A percentile compares a stretch with the other conserved stretches of the same genome.
phyloP scores from a whole-genome alignment of 2,113 vertebrate species.

The Pseudopipra pipra region DNA sequence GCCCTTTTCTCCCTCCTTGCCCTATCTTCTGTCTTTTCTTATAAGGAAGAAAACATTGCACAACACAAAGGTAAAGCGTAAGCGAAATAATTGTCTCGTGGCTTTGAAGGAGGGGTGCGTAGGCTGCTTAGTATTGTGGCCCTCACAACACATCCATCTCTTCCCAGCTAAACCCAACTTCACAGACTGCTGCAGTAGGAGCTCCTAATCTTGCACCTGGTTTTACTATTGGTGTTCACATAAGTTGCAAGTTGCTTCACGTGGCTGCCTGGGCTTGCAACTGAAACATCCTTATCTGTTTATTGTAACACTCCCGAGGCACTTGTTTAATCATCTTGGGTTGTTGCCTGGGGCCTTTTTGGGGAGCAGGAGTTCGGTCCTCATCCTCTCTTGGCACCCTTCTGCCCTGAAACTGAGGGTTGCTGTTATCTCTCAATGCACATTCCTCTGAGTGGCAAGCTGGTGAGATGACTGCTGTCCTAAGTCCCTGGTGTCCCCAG shows the following conservation, averaged over 20 bases:
- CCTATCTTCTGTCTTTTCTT: neutral
- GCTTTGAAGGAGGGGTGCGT: neutral
- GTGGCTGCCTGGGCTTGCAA: neutral
- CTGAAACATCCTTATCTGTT: neutral
- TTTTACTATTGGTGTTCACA: accelerated
- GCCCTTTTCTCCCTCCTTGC: neutral
- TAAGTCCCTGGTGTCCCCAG: neutral
- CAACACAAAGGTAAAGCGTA: neutral
- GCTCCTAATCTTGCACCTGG: neutral
- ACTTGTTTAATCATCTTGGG: neutral
- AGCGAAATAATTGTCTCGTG: neutral
- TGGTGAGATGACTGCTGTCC: neutral
- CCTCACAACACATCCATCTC: neutral
- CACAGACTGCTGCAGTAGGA: accelerated
- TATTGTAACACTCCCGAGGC: neutral
- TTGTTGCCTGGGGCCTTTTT: neutral
- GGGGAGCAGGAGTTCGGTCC: neutral
- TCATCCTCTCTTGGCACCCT: neutral
- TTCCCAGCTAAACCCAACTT: neutral
- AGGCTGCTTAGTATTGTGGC: neutral
- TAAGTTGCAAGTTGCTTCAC: neutral
- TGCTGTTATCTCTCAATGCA: neutral
- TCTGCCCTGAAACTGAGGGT: neutral
- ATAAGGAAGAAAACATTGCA: neutral
- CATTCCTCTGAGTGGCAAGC: neutral